Conservation (phyloP, 2,888 invertebrate genomes). For the Caenorhabditis sulstoni region DNA sequence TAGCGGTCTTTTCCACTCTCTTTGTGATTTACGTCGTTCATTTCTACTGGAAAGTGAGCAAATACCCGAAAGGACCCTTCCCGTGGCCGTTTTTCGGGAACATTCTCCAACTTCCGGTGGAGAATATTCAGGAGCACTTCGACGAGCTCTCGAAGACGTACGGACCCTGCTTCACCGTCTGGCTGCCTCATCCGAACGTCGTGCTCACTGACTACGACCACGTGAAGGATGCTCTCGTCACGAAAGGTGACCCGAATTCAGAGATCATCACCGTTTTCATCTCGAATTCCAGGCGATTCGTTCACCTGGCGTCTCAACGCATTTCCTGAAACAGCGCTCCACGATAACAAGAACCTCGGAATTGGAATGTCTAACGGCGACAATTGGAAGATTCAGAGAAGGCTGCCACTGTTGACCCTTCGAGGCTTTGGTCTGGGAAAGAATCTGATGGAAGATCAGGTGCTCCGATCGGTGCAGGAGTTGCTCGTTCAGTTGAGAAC, state of each 20-base stretch:
- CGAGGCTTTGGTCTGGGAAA: constrained; percentile 68
- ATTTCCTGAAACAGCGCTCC: constrained; percentile 40
- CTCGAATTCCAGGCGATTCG: constrained; percentile 46
- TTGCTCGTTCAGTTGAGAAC: constrained; percentile 44
- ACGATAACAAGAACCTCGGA: constrained; percentile 28
- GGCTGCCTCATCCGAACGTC: constrained; percentile 63
- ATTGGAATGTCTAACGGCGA: constrained; percentile 61
- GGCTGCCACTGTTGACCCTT: constrained; percentile 66
- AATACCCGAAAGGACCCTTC: constrained; percentile 65
- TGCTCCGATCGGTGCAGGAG: constrained; percentile 43
- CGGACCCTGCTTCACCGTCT: constrained; percentile 71
- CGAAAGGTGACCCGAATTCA: constrained; percentile 29
- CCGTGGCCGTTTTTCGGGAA: constrained; percentile 65
- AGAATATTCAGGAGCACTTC: constrained; percentile 41
- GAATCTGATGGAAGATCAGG: constrained; percentile 68
- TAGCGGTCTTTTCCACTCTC: not conserved
- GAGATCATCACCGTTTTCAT: not conserved
- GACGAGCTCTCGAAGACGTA: constrained; percentile 63
- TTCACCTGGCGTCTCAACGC: constrained; percentile 35
- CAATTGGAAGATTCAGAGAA: constrained; percentile 64
- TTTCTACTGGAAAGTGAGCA: constrained; percentile 61
- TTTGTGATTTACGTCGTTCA: constrained; percentile 39
- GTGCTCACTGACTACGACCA: constrained; percentile 65
- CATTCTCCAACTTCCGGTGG: constrained; percentile 50
- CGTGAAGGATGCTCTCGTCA: constrained; percentile 65